Percentiles rank a stretch among this genome's conserved stretches.
phyloP scores from a whole-genome alignment of 2,113 vertebrate genomes.

The Piprites chloris region DNA sequence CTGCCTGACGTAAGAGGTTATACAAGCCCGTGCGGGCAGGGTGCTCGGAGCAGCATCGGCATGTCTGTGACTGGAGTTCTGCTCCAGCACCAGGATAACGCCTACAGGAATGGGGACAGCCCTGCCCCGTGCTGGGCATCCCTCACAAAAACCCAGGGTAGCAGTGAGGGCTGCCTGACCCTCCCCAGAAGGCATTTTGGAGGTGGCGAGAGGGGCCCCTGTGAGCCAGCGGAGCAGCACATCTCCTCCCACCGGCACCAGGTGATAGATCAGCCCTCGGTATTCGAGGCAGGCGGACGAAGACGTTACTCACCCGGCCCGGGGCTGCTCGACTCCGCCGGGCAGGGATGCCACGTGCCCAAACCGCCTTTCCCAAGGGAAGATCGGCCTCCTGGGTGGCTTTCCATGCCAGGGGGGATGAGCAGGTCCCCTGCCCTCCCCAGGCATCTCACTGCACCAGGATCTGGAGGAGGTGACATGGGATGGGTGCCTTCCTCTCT shows the following conservation, averaged over 20 bases:
- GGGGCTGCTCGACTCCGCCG: neutral
- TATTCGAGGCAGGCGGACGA: neutral
- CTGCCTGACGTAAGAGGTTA: conserved; percentile 5
- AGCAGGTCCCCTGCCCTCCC: neutral
- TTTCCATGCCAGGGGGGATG: neutral
- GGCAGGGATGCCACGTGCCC: neutral
- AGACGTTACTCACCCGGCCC: neutral
- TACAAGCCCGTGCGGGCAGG: neutral
- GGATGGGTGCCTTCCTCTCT: neutral
- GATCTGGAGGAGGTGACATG: neutral
- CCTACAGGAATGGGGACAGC: neutral
- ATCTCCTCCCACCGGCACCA: neutral
- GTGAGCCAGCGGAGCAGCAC: neutral
- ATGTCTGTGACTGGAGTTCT: neutral
- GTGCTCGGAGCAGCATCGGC: neutral
- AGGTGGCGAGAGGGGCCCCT: neutral
- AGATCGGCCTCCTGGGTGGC: neutral
- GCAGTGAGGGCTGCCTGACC: neutral
- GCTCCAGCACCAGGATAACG: neutral
- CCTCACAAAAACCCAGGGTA: neutral
- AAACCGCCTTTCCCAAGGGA: neutral
- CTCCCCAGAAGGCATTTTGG: neutral
- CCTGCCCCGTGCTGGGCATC: neutral
- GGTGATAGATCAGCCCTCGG: neutral
- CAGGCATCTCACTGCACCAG: neutral